Conservation (phyloP, 2,888 invertebrate genomes). For the Catocala nupta region DNA sequence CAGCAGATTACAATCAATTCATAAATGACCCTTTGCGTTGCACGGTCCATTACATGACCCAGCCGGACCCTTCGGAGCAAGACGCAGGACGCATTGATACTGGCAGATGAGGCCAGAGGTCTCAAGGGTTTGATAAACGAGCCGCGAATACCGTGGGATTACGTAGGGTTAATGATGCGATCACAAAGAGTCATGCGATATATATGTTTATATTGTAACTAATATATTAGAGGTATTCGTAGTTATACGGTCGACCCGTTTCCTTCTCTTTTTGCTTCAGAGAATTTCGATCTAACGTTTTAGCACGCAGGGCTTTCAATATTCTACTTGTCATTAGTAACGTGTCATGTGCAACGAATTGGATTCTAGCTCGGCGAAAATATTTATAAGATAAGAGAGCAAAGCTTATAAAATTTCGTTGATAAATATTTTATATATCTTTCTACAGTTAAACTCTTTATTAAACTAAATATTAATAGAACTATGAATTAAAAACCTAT, state of each 20-base stretch:
- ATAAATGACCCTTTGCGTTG: constrained; percentile 21
- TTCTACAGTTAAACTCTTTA: no score
- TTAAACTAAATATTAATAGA: no score
- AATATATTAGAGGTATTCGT: background rate
- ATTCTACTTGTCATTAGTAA: no score
- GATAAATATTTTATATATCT: no score
- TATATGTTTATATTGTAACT: background rate
- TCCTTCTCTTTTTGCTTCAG: background rate
- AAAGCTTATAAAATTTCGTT: no score
- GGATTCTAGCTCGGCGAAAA: no score
- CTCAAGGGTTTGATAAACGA: constrained; percentile 54
- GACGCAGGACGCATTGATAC: constrained; percentile 28
- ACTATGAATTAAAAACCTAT: no score
- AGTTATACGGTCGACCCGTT: background rate
- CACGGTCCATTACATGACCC: constrained; percentile 29
- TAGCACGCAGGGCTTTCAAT: no score
- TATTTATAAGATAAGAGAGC: no score
- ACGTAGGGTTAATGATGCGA: constrained; percentile 32
- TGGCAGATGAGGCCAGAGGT: constrained; percentile 41
- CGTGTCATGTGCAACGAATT: no score
- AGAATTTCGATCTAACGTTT: no score
- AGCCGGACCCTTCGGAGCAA: constrained; percentile 7
- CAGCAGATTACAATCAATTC: constrained; percentile 39
- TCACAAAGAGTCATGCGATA: constrained; percentile 12
- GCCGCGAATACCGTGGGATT: constrained; percentile 36